A percentile compares a stretch with the other conserved stretches of the same genome.
Conservation (phyloP, 2,888 invertebrate species). For the Microctonus brassicae region DNA sequence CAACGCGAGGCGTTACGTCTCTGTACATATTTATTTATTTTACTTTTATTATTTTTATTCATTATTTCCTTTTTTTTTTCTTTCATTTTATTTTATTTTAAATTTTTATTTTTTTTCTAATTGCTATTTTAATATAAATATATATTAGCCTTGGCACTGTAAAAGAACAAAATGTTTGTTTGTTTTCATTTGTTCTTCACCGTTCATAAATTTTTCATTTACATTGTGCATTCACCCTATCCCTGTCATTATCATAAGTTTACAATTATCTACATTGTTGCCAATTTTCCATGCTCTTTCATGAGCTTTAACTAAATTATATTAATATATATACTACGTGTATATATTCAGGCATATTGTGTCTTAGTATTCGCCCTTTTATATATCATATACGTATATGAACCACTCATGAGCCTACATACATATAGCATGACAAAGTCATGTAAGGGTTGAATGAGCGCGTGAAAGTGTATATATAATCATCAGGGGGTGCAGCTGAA, state of each 20-base stretch:
- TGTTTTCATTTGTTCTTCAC: background rate
- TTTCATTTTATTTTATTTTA: conserved; percentile 29
- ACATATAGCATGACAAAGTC: background rate
- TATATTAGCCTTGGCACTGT: background rate
- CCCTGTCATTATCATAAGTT: background rate
- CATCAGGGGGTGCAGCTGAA: conserved; percentile 24
- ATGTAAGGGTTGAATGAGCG: conserved; percentile 8
- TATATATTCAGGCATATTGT: too few relatives aligned
- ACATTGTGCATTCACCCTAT: background rate
- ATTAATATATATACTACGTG: too few relatives aligned
- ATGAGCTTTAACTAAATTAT: too few relatives aligned
- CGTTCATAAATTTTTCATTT: conserved; percentile 3
- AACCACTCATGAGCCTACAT: background rate
- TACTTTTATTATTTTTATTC: conserved; percentile 37
- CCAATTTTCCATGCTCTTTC: background rate
- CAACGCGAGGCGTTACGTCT: conserved; percentile 38
- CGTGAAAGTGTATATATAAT: background rate
- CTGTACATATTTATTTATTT: conserved; percentile 38
- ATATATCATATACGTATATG: background rate
- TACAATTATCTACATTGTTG: background rate
- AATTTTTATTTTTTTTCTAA: background rate
- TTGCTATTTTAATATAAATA: background rate
- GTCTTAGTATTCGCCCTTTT: too few relatives aligned
- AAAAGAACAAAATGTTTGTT: background rate
- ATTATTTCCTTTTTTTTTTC: conserved; percentile 27